These are phyloP conservation scores for Seira sanloemensis DNA, from an alignment of 2,888 invertebrate species.

Conservation along the genomic window DNA sequence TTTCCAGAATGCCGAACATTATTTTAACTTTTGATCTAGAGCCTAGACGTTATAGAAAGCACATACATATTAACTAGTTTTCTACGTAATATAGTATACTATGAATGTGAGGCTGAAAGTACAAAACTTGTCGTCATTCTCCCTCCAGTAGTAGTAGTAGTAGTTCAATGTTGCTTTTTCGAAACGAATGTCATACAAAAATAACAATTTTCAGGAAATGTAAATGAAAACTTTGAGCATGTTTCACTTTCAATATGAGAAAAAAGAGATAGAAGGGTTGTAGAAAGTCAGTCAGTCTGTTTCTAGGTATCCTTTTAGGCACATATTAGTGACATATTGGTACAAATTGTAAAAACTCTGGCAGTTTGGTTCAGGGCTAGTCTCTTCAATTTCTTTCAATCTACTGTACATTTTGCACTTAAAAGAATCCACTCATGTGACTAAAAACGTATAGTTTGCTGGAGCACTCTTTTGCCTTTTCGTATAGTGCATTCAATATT, in stretches of 20 bases:
- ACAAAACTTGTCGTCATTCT: background rate
- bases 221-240: conserved; percentile 33
- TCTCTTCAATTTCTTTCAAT: too few relatives aligned
- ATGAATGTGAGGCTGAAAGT: background rate
- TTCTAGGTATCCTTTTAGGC: background rate
- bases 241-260: too few relatives aligned
- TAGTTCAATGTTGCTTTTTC: background rate
- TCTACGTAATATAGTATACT: too few relatives aligned
- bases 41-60: too few relatives aligned
- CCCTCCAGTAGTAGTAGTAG: too few relatives aligned
- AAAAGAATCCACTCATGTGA: too few relatives aligned
- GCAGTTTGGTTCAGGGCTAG: background rate
- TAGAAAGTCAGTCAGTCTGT: background rate
- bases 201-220: conserved; percentile 40
- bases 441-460: too few relatives aligned
- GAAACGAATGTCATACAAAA: background rate
- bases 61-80: too few relatives aligned
- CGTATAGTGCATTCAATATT: background rate
- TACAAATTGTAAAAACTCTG: background rate
- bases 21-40: too few relatives aligned
- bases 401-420: too few relatives aligned
- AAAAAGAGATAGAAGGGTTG: too few relatives aligned
- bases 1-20: background rate
- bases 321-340: background rate
- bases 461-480: background rate